These are phyloP conservation scores for Agrenia bidenticulata DNA, from an alignment of 2,888 invertebrate genomes.

Conservation along the genomic window DNA sequence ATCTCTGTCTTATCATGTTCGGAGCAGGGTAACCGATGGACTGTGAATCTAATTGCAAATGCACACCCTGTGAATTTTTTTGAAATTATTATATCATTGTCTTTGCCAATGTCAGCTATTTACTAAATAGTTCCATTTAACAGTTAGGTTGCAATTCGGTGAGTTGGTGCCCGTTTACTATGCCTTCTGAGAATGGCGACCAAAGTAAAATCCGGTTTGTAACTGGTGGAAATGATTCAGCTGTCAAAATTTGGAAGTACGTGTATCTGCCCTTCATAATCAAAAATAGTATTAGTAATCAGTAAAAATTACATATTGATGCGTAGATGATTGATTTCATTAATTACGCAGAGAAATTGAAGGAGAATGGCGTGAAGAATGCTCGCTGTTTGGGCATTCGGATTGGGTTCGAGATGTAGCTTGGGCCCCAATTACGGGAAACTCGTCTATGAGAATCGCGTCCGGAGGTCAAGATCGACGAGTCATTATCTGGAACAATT, in stretches of 20 bases:
- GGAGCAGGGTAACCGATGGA: no score
- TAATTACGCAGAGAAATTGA: not conserved
- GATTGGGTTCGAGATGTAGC: conserved; percentile 2
- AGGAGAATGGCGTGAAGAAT: not conserved
- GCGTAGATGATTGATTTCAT: not conserved
- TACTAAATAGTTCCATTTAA: not conserved
- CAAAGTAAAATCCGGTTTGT: not conserved
- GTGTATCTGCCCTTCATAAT: not conserved
- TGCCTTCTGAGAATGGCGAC: not conserved
- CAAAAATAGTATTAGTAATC: no score
- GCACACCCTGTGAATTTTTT: not conserved
- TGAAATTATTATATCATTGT: no score
- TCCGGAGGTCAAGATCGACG: not conserved
- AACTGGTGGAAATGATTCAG: not conserved
- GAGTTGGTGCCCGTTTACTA: conserved; percentile 8
- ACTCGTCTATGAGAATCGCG: not conserved
- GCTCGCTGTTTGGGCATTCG: not conserved
- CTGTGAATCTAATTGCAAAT: not conserved
- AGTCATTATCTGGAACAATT: not conserved
- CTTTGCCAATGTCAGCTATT: not conserved
- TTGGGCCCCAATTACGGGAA: not conserved
- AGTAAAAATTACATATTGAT: no score
- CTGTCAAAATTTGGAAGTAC: not conserved
- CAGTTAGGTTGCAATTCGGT: not conserved
- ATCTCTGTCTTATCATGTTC: no score